Conservation (phyloP, 2,888 invertebrate genomes). For the Zeuzera pyrina region DNA sequence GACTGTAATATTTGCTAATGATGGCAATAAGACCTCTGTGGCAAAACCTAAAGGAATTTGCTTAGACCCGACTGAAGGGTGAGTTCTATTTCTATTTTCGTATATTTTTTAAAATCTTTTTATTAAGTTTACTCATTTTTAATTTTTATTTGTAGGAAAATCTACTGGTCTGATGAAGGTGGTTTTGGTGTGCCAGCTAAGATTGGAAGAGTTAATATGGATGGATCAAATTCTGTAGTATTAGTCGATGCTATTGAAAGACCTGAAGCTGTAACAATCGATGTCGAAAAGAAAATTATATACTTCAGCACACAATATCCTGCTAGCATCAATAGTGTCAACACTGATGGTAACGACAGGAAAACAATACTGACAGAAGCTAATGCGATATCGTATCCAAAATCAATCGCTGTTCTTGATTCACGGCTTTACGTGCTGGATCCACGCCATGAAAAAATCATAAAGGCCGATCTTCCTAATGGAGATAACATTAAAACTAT, state of each 20-base stretch:
- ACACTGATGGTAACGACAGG: slow-evolving; percentile 80
- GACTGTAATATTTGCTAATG: slow-evolving; percentile 89
- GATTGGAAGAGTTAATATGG: slow-evolving; percentile 94
- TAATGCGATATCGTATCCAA: slow-evolving; percentile 83
- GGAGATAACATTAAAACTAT: slow-evolving; percentile 84
- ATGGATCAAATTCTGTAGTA: slow-evolving; percentile 85
- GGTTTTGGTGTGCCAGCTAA: slow-evolving; percentile 91
- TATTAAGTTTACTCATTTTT: background rate
- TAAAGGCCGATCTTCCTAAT: slow-evolving; percentile 85
- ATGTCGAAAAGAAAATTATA: slow-evolving; percentile 84
- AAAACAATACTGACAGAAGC: slow-evolving; percentile 78
- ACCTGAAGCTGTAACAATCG: slow-evolving; percentile 90
- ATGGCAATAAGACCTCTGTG: slow-evolving; percentile 88
- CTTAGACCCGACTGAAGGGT: slow-evolving; percentile 94
- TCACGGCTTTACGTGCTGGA: slow-evolving; percentile 90
- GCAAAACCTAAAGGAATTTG: slow-evolving; percentile 90
- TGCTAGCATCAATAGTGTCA: slow-evolving; percentile 79
- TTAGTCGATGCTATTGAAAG: slow-evolving; percentile 79
- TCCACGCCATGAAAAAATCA: slow-evolving; percentile 90
- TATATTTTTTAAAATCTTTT: background rate
- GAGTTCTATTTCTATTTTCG: slow-evolving; percentile 26
- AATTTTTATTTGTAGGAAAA: slow-evolving; percentile 67
- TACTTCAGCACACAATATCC: slow-evolving; percentile 91
- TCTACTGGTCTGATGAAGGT: slow-evolving; percentile 98
- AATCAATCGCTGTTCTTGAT: slow-evolving; percentile 86